Evolutionary conservation across 2,113 vertebrate genomes (phyloP).

Genomic region (Amia ocellicauda): DNA sequence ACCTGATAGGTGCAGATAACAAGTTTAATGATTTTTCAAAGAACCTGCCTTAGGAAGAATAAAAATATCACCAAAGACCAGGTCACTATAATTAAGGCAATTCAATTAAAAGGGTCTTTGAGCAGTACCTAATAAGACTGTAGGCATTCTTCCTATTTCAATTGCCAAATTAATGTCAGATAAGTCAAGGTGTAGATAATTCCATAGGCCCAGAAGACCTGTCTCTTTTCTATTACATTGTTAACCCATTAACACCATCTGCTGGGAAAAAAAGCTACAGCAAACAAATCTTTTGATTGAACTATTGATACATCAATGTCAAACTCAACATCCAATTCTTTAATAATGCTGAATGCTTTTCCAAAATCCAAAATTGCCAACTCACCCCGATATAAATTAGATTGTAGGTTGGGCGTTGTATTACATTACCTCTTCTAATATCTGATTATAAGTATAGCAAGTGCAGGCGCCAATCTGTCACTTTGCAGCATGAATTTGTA

Average conservation of each 20-base stretch:
- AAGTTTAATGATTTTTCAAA: slow-evolving; percentile 64
- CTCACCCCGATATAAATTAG: too few relatives aligned
- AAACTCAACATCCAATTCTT: too few relatives aligned
- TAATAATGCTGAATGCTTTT: too few relatives aligned
- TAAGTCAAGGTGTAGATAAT: slow-evolving; percentile 35
- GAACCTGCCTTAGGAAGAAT: slow-evolving; percentile 61
- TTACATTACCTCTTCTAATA: background rate
- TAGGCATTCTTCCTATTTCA: slow-evolving; percentile 36
- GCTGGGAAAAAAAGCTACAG: too few relatives aligned
- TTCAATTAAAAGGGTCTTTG: slow-evolving; percentile 56
- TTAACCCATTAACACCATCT: slow-evolving; percentile 19
- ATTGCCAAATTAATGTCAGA: slow-evolving; percentile 62
- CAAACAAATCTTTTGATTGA: too few relatives aligned
- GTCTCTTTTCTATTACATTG: slow-evolving; percentile 22
- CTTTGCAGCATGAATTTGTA: slow-evolving; percentile 2
- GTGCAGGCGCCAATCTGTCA: background rate
- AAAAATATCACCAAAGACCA: slow-evolving; percentile 63
- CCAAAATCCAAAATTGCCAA: too few relatives aligned
- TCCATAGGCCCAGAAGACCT: slow-evolving; percentile 16
- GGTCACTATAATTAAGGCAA: slow-evolving; percentile 64
- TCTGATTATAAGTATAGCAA: background rate
- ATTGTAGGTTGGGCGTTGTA: too few relatives aligned
- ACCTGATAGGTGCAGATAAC: slow-evolving; percentile 51
- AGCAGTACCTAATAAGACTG: slow-evolving; percentile 60
- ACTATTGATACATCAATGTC: too few relatives aligned